Conservation (phyloP, 2,888 invertebrate species). For the Ichneumoninae sp. region DNA sequence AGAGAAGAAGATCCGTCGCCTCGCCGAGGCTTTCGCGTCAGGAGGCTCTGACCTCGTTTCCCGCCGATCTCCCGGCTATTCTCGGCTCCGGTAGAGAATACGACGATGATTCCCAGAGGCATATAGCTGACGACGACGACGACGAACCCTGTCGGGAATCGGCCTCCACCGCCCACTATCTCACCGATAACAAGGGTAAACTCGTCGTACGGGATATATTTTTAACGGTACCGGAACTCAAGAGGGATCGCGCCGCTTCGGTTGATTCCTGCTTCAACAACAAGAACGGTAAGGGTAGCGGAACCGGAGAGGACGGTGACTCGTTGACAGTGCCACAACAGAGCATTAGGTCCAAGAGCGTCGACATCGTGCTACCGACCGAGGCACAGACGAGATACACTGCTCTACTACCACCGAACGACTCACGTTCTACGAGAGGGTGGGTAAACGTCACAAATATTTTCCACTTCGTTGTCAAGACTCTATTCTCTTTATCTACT, state of each 20-base stretch:
- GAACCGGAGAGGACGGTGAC: constrained; percentile 89
- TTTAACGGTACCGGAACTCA: constrained; percentile 92
- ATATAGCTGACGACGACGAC: constrained; percentile 72
- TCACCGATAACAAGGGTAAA: constrained; percentile 63
- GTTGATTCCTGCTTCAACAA: constrained; percentile 95
- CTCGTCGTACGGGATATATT: constrained; percentile 90
- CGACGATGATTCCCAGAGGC: constrained; percentile 68
- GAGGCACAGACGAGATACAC: constrained; percentile 94
- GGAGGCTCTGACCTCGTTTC: constrained; percentile 90
- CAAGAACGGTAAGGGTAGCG: constrained; percentile 83
- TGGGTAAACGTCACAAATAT: constrained; percentile 77
- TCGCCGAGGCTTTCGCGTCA: constrained; percentile 87
- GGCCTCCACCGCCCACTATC: background rate
- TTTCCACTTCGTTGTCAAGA: background rate
- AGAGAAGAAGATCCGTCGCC: constrained; percentile 90
- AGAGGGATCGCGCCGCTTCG: constrained; percentile 93
- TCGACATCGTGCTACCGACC: constrained; percentile 95
- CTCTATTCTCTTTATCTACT: background rate
- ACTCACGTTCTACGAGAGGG: constrained; percentile 82
- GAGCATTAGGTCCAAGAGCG: constrained; percentile 91
- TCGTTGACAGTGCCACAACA: constrained; percentile 90
- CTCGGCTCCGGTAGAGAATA: constrained; percentile 68
- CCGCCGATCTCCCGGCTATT: constrained; percentile 75
- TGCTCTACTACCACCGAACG: constrained; percentile 86
- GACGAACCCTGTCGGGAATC: constrained; percentile 45